Percentiles rank a stretch among this genome's conserved stretches.
Conservation (phyloP, 2,797 vertebrate species). For the Enteromius anoplus region DNA sequence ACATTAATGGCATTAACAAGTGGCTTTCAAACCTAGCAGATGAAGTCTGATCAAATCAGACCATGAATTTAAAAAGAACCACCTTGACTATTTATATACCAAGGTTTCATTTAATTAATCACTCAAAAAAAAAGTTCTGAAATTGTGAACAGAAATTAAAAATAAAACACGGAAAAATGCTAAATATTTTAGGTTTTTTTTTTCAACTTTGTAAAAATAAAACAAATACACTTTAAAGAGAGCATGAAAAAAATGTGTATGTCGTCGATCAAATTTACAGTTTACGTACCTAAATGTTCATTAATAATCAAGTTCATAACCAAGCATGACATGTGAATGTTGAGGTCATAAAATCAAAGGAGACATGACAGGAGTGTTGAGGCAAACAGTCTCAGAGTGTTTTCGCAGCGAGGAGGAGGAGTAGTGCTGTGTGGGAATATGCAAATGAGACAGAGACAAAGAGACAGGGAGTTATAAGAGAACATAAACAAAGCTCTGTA, state of each 20-base stretch:
- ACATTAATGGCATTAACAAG: constrained; percentile 13
- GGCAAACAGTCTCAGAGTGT: constrained; percentile 33
- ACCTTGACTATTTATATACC: not conserved
- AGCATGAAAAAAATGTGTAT: not conserved
- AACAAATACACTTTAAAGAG: not conserved
- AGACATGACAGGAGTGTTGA: constrained; percentile 44
- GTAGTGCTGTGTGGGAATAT: constrained; percentile 55
- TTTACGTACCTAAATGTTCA: not conserved
- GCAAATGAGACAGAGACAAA: constrained; percentile 55
- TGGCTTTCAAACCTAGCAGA: not conserved
- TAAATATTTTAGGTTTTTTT: not conserved
- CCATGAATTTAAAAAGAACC: not conserved
- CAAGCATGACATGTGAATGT: constrained; percentile 25
- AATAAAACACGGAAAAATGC: not conserved
- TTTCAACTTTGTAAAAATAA: not conserved
- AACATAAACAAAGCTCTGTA: constrained; percentile 58
- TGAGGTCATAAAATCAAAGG: constrained; percentile 44
- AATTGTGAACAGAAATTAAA: not conserved
- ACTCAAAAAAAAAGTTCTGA: not conserved
- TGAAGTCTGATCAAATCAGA: not conserved
- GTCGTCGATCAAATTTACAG: too few relatives aligned
- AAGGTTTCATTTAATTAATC: not conserved
- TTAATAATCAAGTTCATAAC: constrained; percentile 37
- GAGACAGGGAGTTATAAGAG: constrained; percentile 51
- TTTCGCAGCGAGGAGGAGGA: constrained; percentile 19